Percentiles rank a stretch among this genome's conserved stretches.
Conservation (phyloP, 2,888 invertebrate genomes). For the Tanypteryx hageni region DNA sequence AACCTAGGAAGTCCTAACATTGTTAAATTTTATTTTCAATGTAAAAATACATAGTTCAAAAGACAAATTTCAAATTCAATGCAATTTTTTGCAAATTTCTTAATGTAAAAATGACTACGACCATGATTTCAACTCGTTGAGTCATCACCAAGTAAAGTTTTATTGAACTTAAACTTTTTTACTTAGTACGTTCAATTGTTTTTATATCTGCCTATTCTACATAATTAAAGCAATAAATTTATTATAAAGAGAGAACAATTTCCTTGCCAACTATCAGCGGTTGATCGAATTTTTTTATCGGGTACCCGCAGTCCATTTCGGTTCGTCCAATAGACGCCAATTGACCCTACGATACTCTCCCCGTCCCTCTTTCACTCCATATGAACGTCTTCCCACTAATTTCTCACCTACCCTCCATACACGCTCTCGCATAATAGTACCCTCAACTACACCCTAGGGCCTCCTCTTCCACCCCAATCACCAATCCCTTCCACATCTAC, state of each 20-base stretch:
- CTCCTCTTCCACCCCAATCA: neutral
- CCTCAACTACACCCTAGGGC: neutral
- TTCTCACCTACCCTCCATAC: neutral
- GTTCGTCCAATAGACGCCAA: neutral
- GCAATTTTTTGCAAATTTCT: no score
- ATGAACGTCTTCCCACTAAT: constrained; percentile 1
- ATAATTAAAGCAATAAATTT: no score
- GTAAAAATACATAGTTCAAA: no score
- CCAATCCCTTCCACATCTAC: neutral
- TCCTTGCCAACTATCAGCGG: neutral
- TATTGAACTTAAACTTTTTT: no score
- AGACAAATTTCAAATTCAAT: no score
- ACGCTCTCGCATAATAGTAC: neutral
- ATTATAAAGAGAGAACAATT: neutral
- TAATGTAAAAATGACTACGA: no score
- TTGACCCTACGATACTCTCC: neutral
- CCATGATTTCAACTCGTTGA: no score
- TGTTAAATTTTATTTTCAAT: no score
- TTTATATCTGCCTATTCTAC: no score
- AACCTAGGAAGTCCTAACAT: no score
- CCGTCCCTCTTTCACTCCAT: neutral
- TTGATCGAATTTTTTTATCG: neutral
- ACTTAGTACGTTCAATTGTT: no score
- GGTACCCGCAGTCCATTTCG: neutral
- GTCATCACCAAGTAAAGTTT: no score